Conservation (phyloP, 2,113 vertebrate species). For the Pagrus major region DNA sequence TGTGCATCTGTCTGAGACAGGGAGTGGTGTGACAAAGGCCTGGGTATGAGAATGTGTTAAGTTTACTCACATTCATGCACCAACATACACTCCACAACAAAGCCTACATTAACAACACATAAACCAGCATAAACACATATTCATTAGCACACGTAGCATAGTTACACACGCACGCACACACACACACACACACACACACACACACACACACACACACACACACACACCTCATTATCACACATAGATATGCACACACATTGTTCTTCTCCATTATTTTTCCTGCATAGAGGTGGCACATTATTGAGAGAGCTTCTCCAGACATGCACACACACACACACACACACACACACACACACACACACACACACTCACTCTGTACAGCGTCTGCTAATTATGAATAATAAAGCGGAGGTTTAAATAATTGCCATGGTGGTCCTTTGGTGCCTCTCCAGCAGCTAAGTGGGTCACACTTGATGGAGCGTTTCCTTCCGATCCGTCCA, state of each 20-base stretch:
- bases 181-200: not conserved
- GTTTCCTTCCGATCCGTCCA: constrained; percentile 68
- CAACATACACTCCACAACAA: not conserved
- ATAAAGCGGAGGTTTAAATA: constrained; percentile 82
- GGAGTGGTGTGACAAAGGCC: too few species aligned
- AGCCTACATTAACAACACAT: too few species aligned
- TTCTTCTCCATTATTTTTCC: constrained; percentile 50
- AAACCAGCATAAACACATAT: not conserved
- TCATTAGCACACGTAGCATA: not conserved
- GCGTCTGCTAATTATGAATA: constrained; percentile 83
- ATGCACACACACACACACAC: constrained; percentile 5
- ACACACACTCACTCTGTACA: constrained; percentile 30
- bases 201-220: not conserved
- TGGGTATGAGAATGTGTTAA: too few species aligned
- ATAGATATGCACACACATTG: constrained; percentile 30
- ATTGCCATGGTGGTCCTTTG: constrained; percentile 77
- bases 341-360: not conserved
- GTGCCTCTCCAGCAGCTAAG: constrained; percentile 81
- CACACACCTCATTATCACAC: constrained; percentile 4
- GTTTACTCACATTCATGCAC: not conserved
- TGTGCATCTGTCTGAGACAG: too few species aligned
- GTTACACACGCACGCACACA: not conserved
- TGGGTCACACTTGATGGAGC: constrained; percentile 82
- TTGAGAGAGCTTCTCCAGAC: constrained; percentile 42
- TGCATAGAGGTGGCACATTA: constrained; percentile 38